Evolutionary conservation across 2,113 vertebrate species (phyloP).

Genomic region (Calonectris borealis): DNA sequence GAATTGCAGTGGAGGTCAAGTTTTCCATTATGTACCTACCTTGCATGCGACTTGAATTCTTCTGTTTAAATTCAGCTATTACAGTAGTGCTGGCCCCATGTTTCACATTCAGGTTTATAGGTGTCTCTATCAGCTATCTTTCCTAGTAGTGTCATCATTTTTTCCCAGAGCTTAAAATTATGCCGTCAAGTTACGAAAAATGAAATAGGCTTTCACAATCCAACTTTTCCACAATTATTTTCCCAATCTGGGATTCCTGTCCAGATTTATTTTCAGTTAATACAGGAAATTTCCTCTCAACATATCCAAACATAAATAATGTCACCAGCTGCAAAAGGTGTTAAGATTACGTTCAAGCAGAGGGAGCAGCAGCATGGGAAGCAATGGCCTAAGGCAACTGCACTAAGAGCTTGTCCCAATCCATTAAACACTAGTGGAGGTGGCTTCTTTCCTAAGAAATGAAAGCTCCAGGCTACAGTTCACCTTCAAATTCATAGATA

Average conservation of each 20-base stretch:
- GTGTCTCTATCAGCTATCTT: neutral
- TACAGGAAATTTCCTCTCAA: neutral
- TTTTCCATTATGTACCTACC: neutral
- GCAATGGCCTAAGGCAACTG: neutral
- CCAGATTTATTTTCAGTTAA: neutral
- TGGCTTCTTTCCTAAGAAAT: slow-evolving; percentile 20
- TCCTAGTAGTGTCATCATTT: neutral
- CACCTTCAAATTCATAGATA: slow-evolving; percentile 40
- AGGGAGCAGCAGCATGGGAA: neutral
- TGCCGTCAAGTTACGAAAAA: neutral
- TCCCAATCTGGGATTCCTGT: neutral
- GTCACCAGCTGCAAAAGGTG: slow-evolving; percentile 4
- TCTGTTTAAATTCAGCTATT: neutral
- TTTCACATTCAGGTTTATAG: neutral
- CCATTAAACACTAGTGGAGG: slow-evolving; percentile 27
- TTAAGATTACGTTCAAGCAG: neutral
- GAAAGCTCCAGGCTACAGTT: slow-evolving; percentile 22
- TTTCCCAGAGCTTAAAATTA: neutral
- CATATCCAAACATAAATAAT: neutral
- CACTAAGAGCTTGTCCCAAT: slow-evolving; percentile 44
- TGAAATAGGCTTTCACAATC: neutral
- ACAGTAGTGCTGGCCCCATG: neutral
- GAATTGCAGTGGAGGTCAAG: neutral
- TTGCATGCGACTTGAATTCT: neutral
- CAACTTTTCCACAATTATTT: neutral